phyloP scores from a whole-genome alignment of 2,797 vertebrate species.

The Chromobotia macracanthus region DNA sequence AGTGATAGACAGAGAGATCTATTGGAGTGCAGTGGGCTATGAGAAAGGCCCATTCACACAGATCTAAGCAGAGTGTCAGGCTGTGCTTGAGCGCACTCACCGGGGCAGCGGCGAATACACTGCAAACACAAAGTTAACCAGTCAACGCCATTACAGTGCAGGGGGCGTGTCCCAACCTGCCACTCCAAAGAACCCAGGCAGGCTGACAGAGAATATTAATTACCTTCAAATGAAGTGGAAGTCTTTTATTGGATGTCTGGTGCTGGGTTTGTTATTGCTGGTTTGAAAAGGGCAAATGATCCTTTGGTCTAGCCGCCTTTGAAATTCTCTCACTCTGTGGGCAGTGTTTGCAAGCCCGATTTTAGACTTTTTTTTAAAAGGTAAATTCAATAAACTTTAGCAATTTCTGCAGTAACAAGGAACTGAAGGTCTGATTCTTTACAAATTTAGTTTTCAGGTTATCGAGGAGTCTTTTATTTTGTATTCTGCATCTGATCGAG shows the following conservation, averaged over 20 bases:
- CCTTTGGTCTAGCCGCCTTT: slow-evolving; percentile 81
- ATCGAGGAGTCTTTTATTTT: background rate
- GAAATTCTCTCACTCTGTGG: slow-evolving; percentile 75
- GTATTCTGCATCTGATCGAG: background rate
- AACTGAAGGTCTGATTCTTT: background rate
- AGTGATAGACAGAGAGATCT: slow-evolving; percentile 61
- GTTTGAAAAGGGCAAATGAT: slow-evolving; percentile 71
- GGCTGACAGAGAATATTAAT: slow-evolving; percentile 84
- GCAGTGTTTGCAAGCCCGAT: slow-evolving; percentile 66
- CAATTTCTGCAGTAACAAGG: background rate
- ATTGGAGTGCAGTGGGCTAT: slow-evolving; percentile 81
- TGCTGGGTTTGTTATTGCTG: slow-evolving; percentile 83
- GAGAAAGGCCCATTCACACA: slow-evolving; percentile 78
- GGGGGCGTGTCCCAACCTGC: slow-evolving; percentile 81
- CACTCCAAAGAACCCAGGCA: slow-evolving; percentile 81
- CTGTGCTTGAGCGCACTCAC: slow-evolving; percentile 80
- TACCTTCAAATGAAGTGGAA: slow-evolving; percentile 87
- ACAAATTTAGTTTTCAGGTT: background rate
- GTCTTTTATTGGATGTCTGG: slow-evolving; percentile 86
- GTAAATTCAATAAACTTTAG: background rate
- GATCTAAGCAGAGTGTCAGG: slow-evolving; percentile 75
- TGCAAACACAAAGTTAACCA: slow-evolving; percentile 81
- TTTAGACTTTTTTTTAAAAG: background rate
- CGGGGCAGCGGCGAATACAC: slow-evolving; percentile 73
- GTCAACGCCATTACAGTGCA: slow-evolving; percentile 79